Evolutionary conservation across 2,797 vertebrate genomes (phyloP), one percentile per base, ranked within the genome.

Genomic region (Anabacerthia variegaticeps): DNA sequence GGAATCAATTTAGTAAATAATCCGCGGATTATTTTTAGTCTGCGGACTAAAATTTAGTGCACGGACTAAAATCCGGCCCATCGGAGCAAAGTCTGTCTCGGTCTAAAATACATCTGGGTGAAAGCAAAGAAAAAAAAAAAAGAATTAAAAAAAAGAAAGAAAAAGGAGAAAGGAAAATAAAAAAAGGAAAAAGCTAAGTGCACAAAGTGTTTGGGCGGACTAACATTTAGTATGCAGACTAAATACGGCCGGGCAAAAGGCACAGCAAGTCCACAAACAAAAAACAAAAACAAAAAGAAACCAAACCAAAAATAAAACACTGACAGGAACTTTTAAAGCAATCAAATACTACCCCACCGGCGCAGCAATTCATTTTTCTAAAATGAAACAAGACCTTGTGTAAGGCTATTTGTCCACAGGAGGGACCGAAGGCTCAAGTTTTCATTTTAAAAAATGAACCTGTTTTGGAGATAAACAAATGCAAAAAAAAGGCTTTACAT

Each of bases 11-110:
- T 92, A 96, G 96, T 96, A 98, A 98, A 98, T 98, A 98, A 98
- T 98, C 98, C 98, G 98, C 98, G 98, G 98, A 98, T 98, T 98
- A 97, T 92, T 98, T 97, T 98, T 98, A 98, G 98, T 98, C 98
- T 98, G 98, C 98, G 98, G 97, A 98, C 98, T 98, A 98, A 98
- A 98, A 98, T 98, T 97, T 98, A 98, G 98, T 97, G 96, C 95
- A 97, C 92, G 95, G 97, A 98, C 97, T 97, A 97, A 98, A 97
- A 98, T 97, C 97, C 85, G 96, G 98, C 98, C 97, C 97, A 67
- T 97, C 14, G 28, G 95, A 97, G 95, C 96, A 94, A 97, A 97
- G 95, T 97, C 93, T 97, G 89, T 97, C 92, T 94, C 2, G 34
- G 69, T 95, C 90, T 95, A 97, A 96, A 97, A 92, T 92, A 96